phyloP scores from a whole-genome alignment of 2,113 vertebrate genomes.

The Dicentrarchus labrax region DNA sequence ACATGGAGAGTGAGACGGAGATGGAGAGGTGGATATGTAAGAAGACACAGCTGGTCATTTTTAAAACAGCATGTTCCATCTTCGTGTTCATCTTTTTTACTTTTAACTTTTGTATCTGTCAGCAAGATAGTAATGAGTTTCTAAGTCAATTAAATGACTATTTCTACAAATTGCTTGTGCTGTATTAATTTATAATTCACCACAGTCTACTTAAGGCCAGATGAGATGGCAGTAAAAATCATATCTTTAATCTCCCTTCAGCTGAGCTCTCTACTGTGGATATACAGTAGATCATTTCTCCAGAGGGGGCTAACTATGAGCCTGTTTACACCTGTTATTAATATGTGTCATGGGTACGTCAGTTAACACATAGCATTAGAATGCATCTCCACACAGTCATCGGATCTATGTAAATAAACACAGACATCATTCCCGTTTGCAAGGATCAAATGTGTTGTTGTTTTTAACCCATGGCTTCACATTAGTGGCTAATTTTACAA shows the following conservation, averaged over 20 bases:
- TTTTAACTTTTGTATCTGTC: slow-evolving; percentile 2
- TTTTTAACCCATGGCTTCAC: too few species aligned
- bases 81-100: not conserved
- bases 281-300: not conserved
- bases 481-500: too few species aligned
- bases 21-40: not conserved
- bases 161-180: slow-evolving; percentile 42
- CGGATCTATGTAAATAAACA: too few species aligned
- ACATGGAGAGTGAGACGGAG: not conserved
- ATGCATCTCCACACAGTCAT: too few species aligned
- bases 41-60: slow-evolving; percentile 11
- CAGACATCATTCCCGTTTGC: too few species aligned
- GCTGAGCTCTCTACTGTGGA: not conserved
- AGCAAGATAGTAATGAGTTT: slow-evolving; percentile 44
- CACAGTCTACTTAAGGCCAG: not conserved
- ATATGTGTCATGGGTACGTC: too few species aligned
- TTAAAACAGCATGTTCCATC: not conserved
- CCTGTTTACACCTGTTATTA: too few species aligned
- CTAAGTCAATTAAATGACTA: slow-evolving; percentile 10
- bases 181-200: slow-evolving; percentile 45
- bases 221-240: slow-evolving; percentile 22
- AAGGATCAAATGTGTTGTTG: too few species aligned
- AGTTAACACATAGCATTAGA: too few species aligned
- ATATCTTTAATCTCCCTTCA: slow-evolving; percentile 17
- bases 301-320: not conserved